Evolutionary conservation across 1,140 invertebrate species (phyloP).

Genomic region (Pantala flavescens): DNA sequence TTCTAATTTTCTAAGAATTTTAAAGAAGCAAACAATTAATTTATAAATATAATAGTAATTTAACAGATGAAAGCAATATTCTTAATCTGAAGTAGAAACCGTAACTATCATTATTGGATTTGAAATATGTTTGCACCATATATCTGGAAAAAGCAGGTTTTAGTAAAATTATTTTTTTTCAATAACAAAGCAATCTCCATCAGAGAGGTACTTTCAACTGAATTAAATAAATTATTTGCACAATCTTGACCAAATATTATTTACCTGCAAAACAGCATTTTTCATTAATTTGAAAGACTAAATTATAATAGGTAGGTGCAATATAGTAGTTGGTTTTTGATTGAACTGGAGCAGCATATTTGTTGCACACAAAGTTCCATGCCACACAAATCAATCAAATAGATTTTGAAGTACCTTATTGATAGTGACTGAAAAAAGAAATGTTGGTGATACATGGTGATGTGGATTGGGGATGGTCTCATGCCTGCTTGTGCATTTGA

Average conservation of each 20-base stretch:
- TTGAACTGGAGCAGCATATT: conserved; percentile 6
- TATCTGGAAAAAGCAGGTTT: neutral
- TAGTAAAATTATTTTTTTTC: neutral
- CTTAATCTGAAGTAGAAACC: neutral
- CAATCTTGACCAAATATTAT: neutral
- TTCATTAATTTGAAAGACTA: neutral
- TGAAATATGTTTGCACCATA: conserved; percentile 6
- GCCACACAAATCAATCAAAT: neutral
- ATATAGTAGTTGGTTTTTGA: neutral
- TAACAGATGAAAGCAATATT: neutral
- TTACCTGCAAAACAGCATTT: neutral
- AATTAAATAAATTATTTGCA: neutral
- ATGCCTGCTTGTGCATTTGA: neutral
- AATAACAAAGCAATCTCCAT: neutral
- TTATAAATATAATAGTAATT: neutral
- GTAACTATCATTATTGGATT: neutral
- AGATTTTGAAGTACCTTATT: neutral
- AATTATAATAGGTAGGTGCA: neutral
- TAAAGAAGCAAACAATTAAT: neutral
- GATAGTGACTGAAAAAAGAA: neutral
- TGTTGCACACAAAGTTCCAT: conserved; percentile 6
- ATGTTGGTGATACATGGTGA: neutral
- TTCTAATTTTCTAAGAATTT: conserved; percentile 11
- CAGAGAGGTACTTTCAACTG: neutral
- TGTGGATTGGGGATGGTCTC: neutral